Base-by-base conservation (phyloP, 2,113 vertebrate genomes). In the Cranoglanis bouderius region DNA sequence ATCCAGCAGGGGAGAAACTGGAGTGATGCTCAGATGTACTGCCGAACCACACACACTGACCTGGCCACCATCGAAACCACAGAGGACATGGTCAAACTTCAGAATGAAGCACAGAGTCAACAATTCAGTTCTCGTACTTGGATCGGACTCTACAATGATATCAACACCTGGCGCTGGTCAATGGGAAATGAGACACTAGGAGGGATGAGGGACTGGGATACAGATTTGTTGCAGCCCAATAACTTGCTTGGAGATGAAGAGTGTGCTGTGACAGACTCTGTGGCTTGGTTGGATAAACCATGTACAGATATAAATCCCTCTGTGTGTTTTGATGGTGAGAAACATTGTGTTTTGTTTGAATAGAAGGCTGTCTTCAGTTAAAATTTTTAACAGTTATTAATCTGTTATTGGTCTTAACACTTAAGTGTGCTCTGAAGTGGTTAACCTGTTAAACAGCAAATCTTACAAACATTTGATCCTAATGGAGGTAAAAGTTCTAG, bases 151-250 rank as follows among this genome's bases (percentile, higher is more conserved):
- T 82, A 70, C 35, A 81, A 82, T 55, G 88, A 86, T 21, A 19
- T 86, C 21, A 82, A 24, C 21, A 82, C 61, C 88, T 89, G 88
- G 88, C 84, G 26, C 38, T 89, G 88, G 88, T 82, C 63, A 65
- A 81, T 82, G 43, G 0, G 43, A 43, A 81, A 89, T 61, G 6
- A 40, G 0, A 4, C 49, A 35, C 80, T 82, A 1, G 16, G 13
- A 29, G 1, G 3, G 1, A 57, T 59, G 88, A 12, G 0, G 0
- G 4, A 19, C 35, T 84, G 82, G 77, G 3, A 16, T 14, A 49
- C 9, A 49, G 49, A 9, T 9, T 55, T 55, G 12, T 14, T 14
- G 53, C 53, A 89, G 55, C 88, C 88, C 29, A 75, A 86, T 43
- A 89, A 89, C 51, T 7, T 6, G 0, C 2, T 0, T 7, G 75